Conservation (phyloP, 2,797 vertebrate genomes). For the Gymnopithys bicolor region DNA sequence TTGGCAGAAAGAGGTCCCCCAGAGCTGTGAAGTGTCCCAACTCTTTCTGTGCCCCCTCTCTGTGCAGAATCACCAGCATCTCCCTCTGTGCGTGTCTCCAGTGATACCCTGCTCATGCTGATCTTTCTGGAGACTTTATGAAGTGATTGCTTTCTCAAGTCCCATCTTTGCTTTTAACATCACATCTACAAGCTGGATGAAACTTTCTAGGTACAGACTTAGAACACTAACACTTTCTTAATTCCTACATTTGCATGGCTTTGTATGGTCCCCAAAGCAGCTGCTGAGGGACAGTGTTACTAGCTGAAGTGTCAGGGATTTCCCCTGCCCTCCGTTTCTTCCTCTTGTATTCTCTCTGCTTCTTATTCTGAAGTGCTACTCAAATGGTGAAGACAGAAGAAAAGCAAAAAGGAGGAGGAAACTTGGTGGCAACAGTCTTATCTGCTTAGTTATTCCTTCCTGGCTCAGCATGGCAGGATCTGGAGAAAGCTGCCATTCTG, state of each 20-base stretch:
- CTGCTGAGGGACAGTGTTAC: background rate
- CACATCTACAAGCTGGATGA: background rate
- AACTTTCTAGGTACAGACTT: background rate
- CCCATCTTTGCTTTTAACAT: background rate
- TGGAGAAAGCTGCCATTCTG: background rate
- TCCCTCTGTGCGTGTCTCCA: background rate
- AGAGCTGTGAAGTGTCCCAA: background rate
- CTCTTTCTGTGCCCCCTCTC: background rate
- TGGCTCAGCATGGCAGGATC: background rate
- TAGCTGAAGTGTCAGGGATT: background rate
- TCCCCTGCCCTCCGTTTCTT: background rate
- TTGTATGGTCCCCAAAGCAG: background rate
- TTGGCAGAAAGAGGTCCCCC: background rate
- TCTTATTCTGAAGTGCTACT: background rate
- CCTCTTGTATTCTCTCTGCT: background rate
- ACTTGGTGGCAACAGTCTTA: background rate
- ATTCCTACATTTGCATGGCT: accelerated
- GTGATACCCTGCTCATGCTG: background rate
- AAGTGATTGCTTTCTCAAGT: background rate
- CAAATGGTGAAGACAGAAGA: background rate
- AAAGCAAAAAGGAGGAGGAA: background rate
- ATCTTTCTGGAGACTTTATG: background rate
- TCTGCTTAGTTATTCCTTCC: background rate
- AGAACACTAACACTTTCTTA: background rate
- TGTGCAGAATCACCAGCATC: background rate